Evolutionary conservation across 2,113 vertebrate genomes (phyloP).

Genomic region (Rhineura floridana): DNA sequence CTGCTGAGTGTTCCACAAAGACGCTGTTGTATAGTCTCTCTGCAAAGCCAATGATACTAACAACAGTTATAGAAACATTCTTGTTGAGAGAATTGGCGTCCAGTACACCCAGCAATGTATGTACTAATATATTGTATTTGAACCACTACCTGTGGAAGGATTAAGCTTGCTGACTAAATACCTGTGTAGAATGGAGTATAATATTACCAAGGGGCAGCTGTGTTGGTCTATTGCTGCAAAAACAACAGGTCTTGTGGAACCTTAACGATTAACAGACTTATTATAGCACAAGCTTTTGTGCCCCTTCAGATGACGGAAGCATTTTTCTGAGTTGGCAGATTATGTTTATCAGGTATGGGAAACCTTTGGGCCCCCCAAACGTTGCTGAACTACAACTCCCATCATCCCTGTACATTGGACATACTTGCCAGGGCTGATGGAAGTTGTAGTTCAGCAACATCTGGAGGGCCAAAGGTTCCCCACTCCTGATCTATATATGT

Average conservation of each 20-base stretch:
- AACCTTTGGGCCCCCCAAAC: too few species aligned
- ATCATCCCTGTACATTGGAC: too few species aligned
- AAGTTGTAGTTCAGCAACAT: too few species aligned
- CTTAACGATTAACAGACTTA: background rate
- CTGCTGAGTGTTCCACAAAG: background rate
- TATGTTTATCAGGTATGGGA: too few species aligned
- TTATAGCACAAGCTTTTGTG: background rate
- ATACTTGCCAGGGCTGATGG: too few species aligned
- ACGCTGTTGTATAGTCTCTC: constrained; percentile 5
- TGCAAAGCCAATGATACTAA: background rate
- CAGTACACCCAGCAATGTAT: background rate
- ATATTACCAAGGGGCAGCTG: background rate
- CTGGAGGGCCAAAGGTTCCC: too few species aligned
- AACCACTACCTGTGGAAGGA: background rate
- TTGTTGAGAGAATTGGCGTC: constrained; percentile 14
- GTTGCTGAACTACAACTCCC: too few species aligned
- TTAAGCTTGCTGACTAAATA: background rate
- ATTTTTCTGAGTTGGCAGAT: background rate
- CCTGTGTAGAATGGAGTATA: background rate
- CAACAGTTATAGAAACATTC: background rate
- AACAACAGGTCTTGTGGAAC: background rate
- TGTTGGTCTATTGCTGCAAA: background rate
- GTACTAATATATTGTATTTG: background rate
- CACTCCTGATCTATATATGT: too few species aligned
- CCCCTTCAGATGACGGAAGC: background rate